phyloP scores from a whole-genome alignment of 1,140 invertebrate genomes.

The Rhagoletis zephyria region DNA sequence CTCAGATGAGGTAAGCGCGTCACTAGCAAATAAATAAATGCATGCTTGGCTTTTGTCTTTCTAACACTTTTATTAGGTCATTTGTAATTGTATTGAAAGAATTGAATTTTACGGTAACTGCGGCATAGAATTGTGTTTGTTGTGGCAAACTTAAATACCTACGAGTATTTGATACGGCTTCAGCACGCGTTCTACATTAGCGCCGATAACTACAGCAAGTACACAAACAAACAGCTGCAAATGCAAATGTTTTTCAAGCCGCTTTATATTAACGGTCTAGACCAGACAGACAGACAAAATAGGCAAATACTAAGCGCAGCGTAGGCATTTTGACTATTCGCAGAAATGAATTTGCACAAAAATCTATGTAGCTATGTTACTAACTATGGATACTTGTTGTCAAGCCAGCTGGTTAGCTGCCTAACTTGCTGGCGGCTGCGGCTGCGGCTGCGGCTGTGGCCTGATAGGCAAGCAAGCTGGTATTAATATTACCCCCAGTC shows the following conservation, averaged over 20 bases:
- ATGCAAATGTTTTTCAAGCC: conserved; percentile 22
- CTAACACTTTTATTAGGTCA: background rate
- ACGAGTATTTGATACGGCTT: conserved; percentile 20
- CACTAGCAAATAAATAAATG: background rate
- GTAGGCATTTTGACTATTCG: conserved; percentile 34
- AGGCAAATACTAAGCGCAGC: background rate
- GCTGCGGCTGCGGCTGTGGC: conserved; percentile 31
- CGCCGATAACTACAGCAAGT: background rate
- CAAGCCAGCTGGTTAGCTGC: conserved; percentile 19
- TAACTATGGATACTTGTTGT: conserved; percentile 28
- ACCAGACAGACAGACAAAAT: background rate
- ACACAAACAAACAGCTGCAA: conserved; percentile 14
- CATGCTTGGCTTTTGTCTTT: background rate
- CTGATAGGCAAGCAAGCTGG: conserved; percentile 38
- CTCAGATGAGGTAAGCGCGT: conserved; percentile 83
- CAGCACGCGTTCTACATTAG: conserved; percentile 43
- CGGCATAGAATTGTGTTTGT: conserved; percentile 7
- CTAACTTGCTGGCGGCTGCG: background rate
- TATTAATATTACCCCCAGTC: conserved; percentile 36
- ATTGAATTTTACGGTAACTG: conserved; percentile 24
- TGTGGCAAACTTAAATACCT: background rate
- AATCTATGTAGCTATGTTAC: background rate
- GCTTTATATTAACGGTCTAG: conserved; percentile 28
- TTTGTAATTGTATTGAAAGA: conserved; percentile 9
- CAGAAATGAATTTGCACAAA: background rate